Evolutionary conservation across 1,140 invertebrate genomes (phyloP).

Genomic region (Nylanderia fulva): DNA sequence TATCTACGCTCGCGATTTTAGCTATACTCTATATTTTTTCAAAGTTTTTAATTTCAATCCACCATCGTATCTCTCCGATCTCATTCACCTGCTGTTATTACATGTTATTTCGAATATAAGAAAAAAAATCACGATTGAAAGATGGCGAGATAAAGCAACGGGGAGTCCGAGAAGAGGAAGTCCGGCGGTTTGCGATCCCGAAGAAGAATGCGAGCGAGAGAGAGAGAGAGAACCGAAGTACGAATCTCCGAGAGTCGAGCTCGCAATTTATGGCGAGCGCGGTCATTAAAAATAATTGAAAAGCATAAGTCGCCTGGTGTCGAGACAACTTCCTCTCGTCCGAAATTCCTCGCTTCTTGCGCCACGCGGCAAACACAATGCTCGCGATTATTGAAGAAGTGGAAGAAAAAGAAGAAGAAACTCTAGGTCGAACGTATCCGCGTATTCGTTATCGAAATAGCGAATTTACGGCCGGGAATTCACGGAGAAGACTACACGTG

Average conservation of each 20-base stretch:
- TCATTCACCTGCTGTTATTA: constrained; percentile 32
- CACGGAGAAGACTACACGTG: constrained; percentile 20
- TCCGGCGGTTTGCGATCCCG: neutral
- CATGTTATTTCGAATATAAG: constrained; percentile 11
- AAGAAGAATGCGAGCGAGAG: neutral
- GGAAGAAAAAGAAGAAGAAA: neutral
- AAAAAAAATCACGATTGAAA: neutral
- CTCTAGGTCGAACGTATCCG: neutral
- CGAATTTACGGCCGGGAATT: constrained; percentile 34
- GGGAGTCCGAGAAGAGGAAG: constrained; percentile 7
- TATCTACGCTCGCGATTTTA: neutral
- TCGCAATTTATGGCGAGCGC: constrained; percentile 4
- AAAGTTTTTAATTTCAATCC: constrained; percentile 7
- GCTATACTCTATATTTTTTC: constrained; percentile 4
- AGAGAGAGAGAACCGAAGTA: neutral
- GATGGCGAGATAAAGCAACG: constrained; percentile 30
- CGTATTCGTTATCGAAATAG: constrained; percentile 41
- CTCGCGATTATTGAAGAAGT: neutral
- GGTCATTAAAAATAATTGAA: constrained; percentile 54
- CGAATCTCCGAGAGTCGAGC: neutral
- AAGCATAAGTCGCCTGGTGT: constrained; percentile 19
- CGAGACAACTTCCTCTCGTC: constrained; percentile 24
- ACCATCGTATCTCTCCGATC: neutral
- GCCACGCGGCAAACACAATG: constrained; percentile 6
- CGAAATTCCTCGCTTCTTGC: constrained; percentile 46